phyloP scores from a whole-genome alignment of 2,113 vertebrate species.

The Litocranius walleri region DNA sequence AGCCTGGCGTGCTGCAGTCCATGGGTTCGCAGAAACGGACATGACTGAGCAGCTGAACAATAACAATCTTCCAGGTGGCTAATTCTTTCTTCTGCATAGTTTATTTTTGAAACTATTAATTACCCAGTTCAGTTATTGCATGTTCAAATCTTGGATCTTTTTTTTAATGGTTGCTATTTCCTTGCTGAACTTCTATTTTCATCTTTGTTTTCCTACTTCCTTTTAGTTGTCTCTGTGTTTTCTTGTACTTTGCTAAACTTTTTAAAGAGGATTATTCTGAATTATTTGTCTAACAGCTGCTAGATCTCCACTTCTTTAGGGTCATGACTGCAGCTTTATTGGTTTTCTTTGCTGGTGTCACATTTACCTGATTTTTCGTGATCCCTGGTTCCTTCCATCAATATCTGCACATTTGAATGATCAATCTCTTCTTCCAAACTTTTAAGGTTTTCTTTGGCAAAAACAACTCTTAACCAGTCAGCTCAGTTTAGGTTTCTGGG shows the following conservation, averaged over 20 bases:
- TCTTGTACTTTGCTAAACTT: background rate
- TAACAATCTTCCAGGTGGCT: background rate
- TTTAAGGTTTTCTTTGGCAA: background rate
- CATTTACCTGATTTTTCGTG: background rate
- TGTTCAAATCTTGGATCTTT: background rate
- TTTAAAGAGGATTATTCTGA: background rate
- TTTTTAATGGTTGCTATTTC: background rate
- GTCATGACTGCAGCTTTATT: background rate
- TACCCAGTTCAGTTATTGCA: background rate
- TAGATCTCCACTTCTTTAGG: background rate
- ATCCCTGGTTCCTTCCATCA: background rate
- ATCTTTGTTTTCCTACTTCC: background rate
- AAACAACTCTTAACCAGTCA: background rate
- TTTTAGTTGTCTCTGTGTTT: background rate
- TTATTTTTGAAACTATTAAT: background rate
- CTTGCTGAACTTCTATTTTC: background rate
- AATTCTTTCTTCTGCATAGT: background rate
- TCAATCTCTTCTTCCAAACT: background rate
- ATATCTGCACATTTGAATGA: background rate
- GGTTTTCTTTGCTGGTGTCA: background rate
- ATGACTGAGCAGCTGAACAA: background rate
- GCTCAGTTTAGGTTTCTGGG: background rate
- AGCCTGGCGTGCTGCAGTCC: background rate
- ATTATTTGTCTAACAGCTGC: background rate
- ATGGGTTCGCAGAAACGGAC: rapidly evolving